Percentiles rank a stretch among this genome's conserved stretches.
These are phyloP conservation scores for Falco peregrinus DNA, from an alignment of 2,797 vertebrate genomes.

Conservation along the genomic window DNA sequence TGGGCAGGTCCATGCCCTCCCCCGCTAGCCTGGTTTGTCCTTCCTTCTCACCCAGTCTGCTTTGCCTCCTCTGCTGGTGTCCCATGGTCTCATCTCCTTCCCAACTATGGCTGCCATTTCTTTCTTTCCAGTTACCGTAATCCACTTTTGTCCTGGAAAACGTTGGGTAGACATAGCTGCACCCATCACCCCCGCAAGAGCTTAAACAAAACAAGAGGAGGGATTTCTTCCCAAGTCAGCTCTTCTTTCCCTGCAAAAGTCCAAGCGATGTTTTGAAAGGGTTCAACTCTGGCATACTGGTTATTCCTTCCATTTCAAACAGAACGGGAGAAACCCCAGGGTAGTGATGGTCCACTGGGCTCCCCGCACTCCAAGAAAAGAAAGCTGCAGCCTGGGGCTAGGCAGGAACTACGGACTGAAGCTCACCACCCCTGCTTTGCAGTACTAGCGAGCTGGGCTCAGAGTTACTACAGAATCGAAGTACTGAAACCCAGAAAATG, in stretches of 20 bases:
- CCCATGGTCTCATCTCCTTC: fast-evolving
- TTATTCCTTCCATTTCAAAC: neutral
- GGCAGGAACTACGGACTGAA: fast-evolving
- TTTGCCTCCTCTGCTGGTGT: neutral
- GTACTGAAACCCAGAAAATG: neutral
- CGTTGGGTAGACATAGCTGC: neutral
- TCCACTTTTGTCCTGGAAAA: neutral
- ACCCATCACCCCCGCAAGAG: neutral
- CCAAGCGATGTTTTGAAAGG: neutral
- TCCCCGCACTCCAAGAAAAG: neutral
- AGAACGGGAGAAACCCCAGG: neutral
- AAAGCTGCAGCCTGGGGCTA: neutral
- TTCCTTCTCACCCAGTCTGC: neutral
- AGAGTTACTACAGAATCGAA: neutral
- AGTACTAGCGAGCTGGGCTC: neutral
- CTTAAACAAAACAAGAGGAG: neutral
- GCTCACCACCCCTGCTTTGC: neutral
- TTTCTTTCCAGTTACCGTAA: neutral
- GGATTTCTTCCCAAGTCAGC: neutral
- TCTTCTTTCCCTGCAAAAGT: neutral
- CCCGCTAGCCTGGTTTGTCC: neutral
- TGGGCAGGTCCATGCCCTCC: neutral
- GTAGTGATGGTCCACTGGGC: too few relatives aligned
- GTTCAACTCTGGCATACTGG: neutral
- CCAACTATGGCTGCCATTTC: fast-evolving